Conservation (phyloP, 1,140 invertebrate species). For the Meteorus sp. region DNA sequence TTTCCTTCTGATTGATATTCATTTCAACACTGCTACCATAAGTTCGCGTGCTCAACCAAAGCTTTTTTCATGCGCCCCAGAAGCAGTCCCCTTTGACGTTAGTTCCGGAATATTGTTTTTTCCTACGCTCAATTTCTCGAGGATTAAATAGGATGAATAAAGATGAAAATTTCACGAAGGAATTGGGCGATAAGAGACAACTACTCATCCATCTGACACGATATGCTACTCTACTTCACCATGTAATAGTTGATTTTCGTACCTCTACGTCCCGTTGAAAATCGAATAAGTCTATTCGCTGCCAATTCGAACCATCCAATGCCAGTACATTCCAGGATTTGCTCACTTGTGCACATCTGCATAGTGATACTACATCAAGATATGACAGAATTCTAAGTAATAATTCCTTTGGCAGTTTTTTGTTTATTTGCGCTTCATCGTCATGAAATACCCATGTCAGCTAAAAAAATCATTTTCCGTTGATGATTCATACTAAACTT, state of each 20-base stretch:
- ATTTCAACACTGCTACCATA: too few relatives aligned
- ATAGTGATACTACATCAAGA: constrained; percentile 95
- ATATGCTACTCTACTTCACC: too few relatives aligned
- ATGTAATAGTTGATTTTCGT: constrained; percentile 32
- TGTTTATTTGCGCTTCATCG: constrained; percentile 91
- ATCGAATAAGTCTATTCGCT: constrained; percentile 96
- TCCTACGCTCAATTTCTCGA: too few relatives aligned
- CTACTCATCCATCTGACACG: too few relatives aligned
- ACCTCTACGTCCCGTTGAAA: constrained; percentile 98
- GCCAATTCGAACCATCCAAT: constrained; percentile 99
- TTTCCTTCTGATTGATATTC: too few relatives aligned
- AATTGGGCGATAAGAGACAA: too few relatives aligned
- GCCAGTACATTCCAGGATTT: constrained; percentile 97
- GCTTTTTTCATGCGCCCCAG: too few relatives aligned
- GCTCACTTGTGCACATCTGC: constrained; percentile 96
- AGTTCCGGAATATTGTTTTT: too few relatives aligned
- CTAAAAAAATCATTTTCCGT: constrained; percentile 42
- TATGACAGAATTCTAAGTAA: constrained; percentile 95
- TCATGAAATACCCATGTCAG: constrained; percentile 66
- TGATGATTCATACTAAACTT: not conserved
- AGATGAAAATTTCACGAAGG: too few relatives aligned
- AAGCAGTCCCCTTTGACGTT: too few relatives aligned
- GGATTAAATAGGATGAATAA: too few relatives aligned
- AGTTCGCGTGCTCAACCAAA: too few relatives aligned
- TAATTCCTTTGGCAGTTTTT: constrained; percentile 94